Evolutionary conservation across 2,797 vertebrate genomes (phyloP), one percentile per base, ranked within the genome.

Genomic region (Rhodeus uyekii): DNA sequence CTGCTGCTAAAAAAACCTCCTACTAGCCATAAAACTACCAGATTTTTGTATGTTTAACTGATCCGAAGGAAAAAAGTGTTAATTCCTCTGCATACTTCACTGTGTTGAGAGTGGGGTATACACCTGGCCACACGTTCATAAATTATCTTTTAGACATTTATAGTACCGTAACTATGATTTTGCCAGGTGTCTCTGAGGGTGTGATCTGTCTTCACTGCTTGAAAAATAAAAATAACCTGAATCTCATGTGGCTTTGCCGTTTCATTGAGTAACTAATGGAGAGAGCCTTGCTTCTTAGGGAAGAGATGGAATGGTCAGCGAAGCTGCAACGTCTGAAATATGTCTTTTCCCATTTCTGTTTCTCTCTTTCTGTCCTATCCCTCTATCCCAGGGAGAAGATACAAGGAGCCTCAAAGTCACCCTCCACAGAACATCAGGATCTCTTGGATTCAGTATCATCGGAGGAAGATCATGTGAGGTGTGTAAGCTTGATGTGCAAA

Each of bases 401-500:
- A 94, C 95, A 64, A 95, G 94, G 92, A 95, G 93, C 42, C 80
- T 95, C 90, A 96, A 94, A 85, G 95, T 96, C 8, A 87, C 96
- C 89, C 96, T 99, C 69, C 95, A 96, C 34, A 96, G 97, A 60
- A 96, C 96, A 88, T 95, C 94, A 0, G 97, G 96, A 88, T 97
- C 97, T 88, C 95, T 99, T 89, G 97, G 97, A 91, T 98, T 99
- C 95, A 98, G 98, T 92, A 99, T 99, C 91, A 94, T 98, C 83
- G 98, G 97, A 91, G 97, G 98, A 94, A 95, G 96, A 89, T 95
- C 96, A 0, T 96, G 95, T 82, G 87, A 90, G 97, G 97, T 99
- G 97, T 92, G 96, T 97, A 93, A 18, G 34, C 61, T 65, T 38
- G 39, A 38, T 38, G 12, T 69, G 39, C 3, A 71, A 50, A 61